phyloP scores from a whole-genome alignment of 2,888 invertebrate species.

The Hartigia nigra region DNA sequence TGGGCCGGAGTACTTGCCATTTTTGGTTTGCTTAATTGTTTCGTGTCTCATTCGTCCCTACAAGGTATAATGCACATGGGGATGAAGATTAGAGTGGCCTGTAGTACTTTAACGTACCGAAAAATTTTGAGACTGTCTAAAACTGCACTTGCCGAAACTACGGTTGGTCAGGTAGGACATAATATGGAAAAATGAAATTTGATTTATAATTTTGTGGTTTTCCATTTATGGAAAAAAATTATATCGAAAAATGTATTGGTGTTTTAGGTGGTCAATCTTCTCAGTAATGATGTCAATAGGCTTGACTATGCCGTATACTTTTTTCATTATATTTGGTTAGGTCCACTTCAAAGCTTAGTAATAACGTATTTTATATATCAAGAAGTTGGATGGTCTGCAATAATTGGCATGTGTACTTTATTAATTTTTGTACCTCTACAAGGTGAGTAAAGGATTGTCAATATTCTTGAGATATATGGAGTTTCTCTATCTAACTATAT shows the following conservation, averaged over 20 bases:
- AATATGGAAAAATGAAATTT: background rate
- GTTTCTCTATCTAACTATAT: background rate
- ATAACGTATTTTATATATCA: slow-evolving; percentile 68
- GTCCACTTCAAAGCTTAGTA: slow-evolving; percentile 77
- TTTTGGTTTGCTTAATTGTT: slow-evolving; percentile 44
- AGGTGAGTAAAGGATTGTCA: slow-evolving; percentile 46
- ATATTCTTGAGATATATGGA: background rate
- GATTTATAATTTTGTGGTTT: background rate
- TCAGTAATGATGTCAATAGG: slow-evolving; percentile 83
- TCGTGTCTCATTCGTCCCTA: slow-evolving; percentile 73
- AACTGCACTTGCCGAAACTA: slow-evolving; percentile 84
- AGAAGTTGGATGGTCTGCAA: slow-evolving; percentile 69
- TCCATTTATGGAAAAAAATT: background rate
- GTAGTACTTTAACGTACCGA: slow-evolving; percentile 78
- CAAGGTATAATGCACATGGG: slow-evolving; percentile 75
- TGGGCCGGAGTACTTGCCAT: slow-evolving; percentile 64
- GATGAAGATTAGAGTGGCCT: slow-evolving; percentile 76
- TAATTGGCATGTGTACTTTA: slow-evolving; percentile 69
- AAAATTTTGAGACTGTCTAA: slow-evolving; percentile 82
- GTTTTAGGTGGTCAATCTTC: slow-evolving; percentile 70
- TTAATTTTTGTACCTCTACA: slow-evolving; percentile 67
- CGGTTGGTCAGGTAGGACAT: slow-evolving; percentile 71
- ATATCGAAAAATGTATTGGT: background rate
- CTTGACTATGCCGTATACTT: slow-evolving; percentile 79
- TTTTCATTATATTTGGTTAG: slow-evolving; percentile 81